A percentile compares a stretch with the other conserved stretches of the same genome.
Conservation (phyloP, 2,888 invertebrate genomes). For the Tricholauxania praeusta region DNA sequence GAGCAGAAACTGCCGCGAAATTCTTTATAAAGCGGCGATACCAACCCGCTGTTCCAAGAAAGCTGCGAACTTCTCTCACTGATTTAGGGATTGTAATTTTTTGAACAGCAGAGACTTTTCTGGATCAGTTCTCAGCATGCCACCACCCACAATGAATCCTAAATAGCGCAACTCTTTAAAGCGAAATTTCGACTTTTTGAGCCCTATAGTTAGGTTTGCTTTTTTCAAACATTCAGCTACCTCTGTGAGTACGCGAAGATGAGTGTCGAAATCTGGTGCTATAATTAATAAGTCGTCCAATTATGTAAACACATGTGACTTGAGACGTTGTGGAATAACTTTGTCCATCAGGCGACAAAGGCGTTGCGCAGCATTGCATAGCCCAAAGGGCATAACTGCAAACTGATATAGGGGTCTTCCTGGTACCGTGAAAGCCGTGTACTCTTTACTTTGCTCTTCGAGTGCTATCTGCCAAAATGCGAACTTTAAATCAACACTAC, state of each 20-base stretch:
- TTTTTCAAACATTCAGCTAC: conserved; percentile 23
- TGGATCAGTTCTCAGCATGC: background rate
- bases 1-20: conserved; percentile 12
- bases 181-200: conserved; percentile 27
- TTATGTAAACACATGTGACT: conserved; percentile 39
- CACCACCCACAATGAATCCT: background rate
- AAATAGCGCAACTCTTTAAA: conserved; percentile 32
- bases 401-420: conserved; percentile 42
- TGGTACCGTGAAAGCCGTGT: conserved; percentile 37
- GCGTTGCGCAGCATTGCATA: conserved; percentile 39
- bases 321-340: conserved; percentile 34
- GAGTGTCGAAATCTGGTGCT: conserved; percentile 30
- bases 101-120: no score
- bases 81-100: no score
- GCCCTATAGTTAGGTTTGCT: conserved; percentile 18
- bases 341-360: conserved; percentile 41
- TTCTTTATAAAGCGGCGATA: conserved; percentile 36
- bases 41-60: conserved; percentile 40
- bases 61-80: conserved; percentile 13
- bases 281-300: conserved; percentile 40
- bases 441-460: conserved; percentile 26
- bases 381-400: conserved; percentile 38
- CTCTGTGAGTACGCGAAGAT: conserved; percentile 14
- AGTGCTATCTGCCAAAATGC: conserved; percentile 37
- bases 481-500: conserved; percentile 31